Conservation (phyloP, 2,113 vertebrate genomes). For the Machaerirhynchus nigripectus region DNA sequence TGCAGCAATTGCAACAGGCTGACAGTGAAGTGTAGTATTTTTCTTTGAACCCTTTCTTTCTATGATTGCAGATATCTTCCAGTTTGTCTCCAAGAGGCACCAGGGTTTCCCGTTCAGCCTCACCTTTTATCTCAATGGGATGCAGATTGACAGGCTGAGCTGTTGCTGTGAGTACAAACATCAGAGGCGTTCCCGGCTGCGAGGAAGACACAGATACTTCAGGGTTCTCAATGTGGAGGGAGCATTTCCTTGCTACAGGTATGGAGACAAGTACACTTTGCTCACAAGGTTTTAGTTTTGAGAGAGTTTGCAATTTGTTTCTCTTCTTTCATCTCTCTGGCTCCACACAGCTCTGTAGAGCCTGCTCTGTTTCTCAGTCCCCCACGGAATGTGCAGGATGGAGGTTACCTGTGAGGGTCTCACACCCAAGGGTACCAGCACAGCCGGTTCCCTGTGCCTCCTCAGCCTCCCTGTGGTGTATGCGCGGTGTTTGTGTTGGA, state of each 20-base stretch:
- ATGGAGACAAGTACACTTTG: neutral
- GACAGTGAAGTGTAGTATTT: neutral
- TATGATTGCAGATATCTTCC: conserved; percentile 82
- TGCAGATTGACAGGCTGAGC: conserved; percentile 90
- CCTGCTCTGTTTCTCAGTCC: neutral
- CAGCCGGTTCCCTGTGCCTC: neutral
- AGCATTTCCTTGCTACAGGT: conserved; percentile 93
- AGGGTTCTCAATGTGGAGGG: conserved; percentile 80
- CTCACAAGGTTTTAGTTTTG: neutral
- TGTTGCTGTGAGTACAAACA: conserved; percentile 96
- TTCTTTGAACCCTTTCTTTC: neutral
- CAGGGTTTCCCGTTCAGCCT: conserved; percentile 93
- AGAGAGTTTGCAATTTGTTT: neutral
- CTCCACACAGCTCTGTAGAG: neutral
- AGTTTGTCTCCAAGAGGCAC: conserved; percentile 87
- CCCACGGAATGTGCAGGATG: neutral
- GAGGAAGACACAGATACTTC: conserved; percentile 83
- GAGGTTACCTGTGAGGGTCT: neutral
- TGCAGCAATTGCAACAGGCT: neutral
- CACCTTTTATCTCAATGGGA: conserved; percentile 90
- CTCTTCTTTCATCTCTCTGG: neutral
- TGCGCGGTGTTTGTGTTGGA: rapidly evolving
- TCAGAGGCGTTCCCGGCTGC: conserved; percentile 77
- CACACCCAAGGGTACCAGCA: no score
- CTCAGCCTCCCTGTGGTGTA: neutral